Evolutionary conservation across 2,797 vertebrate species (phyloP).

Genomic region (Myripristis murdjan): DNA sequence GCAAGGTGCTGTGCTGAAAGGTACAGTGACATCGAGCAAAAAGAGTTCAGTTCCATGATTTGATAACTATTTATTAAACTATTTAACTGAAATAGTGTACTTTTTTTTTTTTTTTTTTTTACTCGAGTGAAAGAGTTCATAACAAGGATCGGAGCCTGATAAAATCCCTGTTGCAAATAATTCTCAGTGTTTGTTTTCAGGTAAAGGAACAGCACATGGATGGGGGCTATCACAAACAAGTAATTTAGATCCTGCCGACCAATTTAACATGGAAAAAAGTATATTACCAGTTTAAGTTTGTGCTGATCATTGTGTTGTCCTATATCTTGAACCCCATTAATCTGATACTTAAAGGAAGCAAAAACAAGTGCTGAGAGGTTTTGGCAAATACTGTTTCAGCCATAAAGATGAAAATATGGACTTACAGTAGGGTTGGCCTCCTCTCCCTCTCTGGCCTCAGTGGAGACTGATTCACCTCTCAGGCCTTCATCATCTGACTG

Average conservation of each 20-base stretch:
- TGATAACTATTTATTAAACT: too few relatives aligned
- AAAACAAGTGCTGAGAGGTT: not conserved
- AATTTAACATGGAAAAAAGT: too few relatives aligned
- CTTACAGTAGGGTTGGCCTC: conserved; percentile 37
- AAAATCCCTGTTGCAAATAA: not conserved
- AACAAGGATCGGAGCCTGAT: conserved; percentile 5
- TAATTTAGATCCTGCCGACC: not conserved
- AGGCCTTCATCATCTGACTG: conserved; percentile 49
- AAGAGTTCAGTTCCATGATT: too few relatives aligned
- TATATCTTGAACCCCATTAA: not conserved
- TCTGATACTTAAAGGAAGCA: not conserved
- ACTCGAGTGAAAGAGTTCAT: too few relatives aligned
- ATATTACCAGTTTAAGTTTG: too few relatives aligned
- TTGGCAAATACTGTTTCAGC: not conserved
- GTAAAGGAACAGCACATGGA: not conserved
- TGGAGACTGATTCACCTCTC: conserved; percentile 20
- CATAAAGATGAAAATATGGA: not conserved
- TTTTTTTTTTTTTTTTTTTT: too few relatives aligned
- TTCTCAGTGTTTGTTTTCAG: conserved; percentile 3
- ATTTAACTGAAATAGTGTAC: too few relatives aligned
- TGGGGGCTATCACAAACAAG: not conserved
- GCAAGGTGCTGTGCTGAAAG: too few relatives aligned
- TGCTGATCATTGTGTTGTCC: not conserved
- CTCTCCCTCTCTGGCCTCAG: conserved; percentile 10
- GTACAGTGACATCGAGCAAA: too few relatives aligned